Evolutionary conservation across 2,797 vertebrate genomes (phyloP), one percentile per base, ranked within the genome.

Genomic region (Neomorphus geoffroyi): DNA sequence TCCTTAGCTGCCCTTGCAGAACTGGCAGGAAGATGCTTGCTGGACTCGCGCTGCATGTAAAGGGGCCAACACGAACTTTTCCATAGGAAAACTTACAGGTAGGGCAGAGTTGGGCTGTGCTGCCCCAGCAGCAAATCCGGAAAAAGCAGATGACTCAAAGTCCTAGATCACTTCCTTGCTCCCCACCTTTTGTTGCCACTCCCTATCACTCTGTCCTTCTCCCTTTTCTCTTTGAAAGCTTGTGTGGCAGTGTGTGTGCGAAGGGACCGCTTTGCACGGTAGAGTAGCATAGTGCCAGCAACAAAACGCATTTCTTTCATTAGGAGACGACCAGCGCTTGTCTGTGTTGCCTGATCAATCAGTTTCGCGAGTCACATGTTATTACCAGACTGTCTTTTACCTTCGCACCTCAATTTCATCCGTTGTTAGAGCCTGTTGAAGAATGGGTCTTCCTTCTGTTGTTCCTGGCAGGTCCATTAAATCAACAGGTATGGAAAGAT

Each of bases 1-100:
- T 94, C 86, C 71, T 92, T 85, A 95, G 88, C 87, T 97, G 92
- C 92, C 95, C 95, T 96, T 96, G 86, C 54, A 87, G 88, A 94
- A 30, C 92, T 96, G 95, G 95, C 94, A 96, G 78, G 80, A 90
- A 28, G 79, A 73, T 57, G 70, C 66, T 88, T 2, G 3, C 92
- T 94, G 94, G 91, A 70, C 72, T 94, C 39, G 1, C 3, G 2
- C 61, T 89, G 61, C 46, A 6, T 81, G 11, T 57, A 81, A 72
- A 82, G 46, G 51, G 94, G 95, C 95, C 94, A 96, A 80, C 13
- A 4, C 80, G 73, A 92, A 93, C 57, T 94, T 96, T 95, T 96
- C 95, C 86, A 4, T 77, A 93, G 78, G 80, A 91, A 85, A 92
- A 70, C 37, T 69, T 80, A 26, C 71, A 93, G 94, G 86, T 92